Evolutionary conservation across 2,888 invertebrate species (phyloP).

Genomic region (Leptopilina drosophilae): DNA sequence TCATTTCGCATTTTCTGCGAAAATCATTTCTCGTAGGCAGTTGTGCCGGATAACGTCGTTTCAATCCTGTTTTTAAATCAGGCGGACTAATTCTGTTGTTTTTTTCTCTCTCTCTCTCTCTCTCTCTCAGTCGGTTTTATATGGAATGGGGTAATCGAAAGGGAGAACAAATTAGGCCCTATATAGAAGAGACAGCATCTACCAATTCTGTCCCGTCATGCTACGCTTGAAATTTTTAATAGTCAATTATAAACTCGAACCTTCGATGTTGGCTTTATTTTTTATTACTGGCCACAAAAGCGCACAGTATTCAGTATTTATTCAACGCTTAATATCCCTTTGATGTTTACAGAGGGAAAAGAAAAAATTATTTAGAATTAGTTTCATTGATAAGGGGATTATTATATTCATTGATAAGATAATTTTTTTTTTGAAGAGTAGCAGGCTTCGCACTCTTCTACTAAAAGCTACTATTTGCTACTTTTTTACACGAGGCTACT

Average conservation of each 20-base stretch:
- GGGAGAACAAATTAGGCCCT: conserved; percentile 46
- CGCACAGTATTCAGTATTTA: conserved; percentile 7
- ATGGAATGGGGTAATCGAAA: conserved; percentile 51
- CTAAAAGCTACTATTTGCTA: too few relatives aligned
- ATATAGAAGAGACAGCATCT: not conserved
- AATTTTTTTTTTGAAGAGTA: too few relatives aligned
- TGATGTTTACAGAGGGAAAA: not conserved
- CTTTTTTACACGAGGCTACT: too few relatives aligned
- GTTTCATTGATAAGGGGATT: too few relatives aligned
- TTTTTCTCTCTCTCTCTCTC: too few relatives aligned
- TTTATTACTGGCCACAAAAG: not conserved
- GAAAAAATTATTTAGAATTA: too few relatives aligned
- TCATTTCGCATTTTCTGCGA: conserved; percentile 54
- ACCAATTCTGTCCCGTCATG: conserved; percentile 1
- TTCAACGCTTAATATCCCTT: conserved; percentile 1
- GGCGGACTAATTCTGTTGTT: conserved; percentile 68
- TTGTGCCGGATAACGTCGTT: conserved; percentile 47
- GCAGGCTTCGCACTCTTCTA: too few relatives aligned
- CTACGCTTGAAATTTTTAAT: conserved; percentile 29
- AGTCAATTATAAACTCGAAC: conserved; percentile 3
- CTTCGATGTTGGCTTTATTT: conserved; percentile 19
- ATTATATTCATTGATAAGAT: too few relatives aligned
- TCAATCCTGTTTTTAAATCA: conserved; percentile 61
- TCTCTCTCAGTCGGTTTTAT: too few relatives aligned
- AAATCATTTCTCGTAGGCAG: conserved; percentile 57